These are phyloP conservation scores for Tursiops truncatus DNA, from an alignment of 2,113 vertebrate species.

Conservation along the genomic window DNA sequence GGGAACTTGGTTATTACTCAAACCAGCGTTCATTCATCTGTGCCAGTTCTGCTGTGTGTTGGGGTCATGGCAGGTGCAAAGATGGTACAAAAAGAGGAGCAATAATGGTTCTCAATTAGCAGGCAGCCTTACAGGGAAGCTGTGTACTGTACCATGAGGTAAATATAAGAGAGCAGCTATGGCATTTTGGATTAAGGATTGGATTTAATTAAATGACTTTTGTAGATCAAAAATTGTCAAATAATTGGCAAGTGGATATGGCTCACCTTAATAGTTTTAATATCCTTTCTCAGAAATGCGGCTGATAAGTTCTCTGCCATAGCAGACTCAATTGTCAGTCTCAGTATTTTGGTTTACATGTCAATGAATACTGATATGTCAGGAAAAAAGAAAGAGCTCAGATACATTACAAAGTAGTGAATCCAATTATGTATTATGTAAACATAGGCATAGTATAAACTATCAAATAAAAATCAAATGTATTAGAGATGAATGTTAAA, in stretches of 20 bases:
- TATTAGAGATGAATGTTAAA: neutral
- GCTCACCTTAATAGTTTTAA: too few relatives aligned
- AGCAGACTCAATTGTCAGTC: too few relatives aligned
- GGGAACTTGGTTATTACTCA: too few relatives aligned
- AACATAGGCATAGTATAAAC: neutral
- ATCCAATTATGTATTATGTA: neutral
- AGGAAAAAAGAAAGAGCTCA: neutral
- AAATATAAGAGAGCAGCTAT: fast-evolving
- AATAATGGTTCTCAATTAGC: fast-evolving
- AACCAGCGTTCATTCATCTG: neutral
- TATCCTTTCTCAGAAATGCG: neutral
- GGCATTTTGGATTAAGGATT: neutral
- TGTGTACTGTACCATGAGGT: fast-evolving
- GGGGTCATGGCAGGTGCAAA: neutral
- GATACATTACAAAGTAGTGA: neutral
- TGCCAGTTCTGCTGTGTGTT: fast-evolving
- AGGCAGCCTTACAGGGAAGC: too few relatives aligned
- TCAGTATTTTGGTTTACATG: neutral
- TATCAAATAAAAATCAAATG: neutral
- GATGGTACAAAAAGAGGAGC: fast-evolving
- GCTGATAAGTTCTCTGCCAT: too few relatives aligned
- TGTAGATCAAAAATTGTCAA: neutral
- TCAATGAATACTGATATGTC: neutral
- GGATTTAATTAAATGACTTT: neutral
- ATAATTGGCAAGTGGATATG: too few relatives aligned